Base-by-base conservation (phyloP, 2,797 vertebrate genomes). In the Xenops minutus region DNA sequence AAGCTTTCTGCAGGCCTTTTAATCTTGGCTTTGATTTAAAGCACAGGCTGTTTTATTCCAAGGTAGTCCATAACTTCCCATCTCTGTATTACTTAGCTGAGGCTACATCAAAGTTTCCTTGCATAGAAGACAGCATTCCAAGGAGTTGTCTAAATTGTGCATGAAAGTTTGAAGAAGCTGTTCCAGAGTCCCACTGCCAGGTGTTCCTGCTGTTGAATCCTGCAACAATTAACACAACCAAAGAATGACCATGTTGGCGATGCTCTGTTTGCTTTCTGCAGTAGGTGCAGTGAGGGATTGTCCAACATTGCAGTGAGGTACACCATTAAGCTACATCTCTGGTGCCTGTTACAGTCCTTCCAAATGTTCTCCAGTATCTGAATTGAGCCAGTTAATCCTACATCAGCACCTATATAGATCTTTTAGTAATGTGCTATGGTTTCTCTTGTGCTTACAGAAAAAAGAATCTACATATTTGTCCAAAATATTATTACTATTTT, bases 301-400 rank as follows among this genome's bases (percentile, higher is more conserved):
- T 61, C 73, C 56, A 36, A 12, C 2, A 1, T 13, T 62, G 44
- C 36, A 36, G 17, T 44, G 37, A 41, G 32, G 19, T 62, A 30
- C 23, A 32, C n/a, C 0, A 0, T 83, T 9, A 5, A 6, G 4
- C 48, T 41, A 5, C 0, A 0, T 44, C 21, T 51, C n/a, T 68
- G n/a, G 12, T 29, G 32, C 23, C 21, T 79, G 5, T 52, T 77
- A 6, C 10, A 54, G 19, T 41, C 63, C 74, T 87, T 73, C 24
- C 5, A 12, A 15, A 18, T 77, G 12, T 71, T 68, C 37, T 39
- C 17, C 16, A 10, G 7, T 41, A 16, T 56, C 29, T 32, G 23
- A 72, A 52, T 3, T 63, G 13, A 51, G 17, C 8, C 41, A 48
- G 9, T 74, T n/a, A 66, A 26, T 62, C 58, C 61, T 43, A 20